These are phyloP conservation scores for Drosophila ustulata DNA, from an alignment of 2,888 invertebrate genomes.

Conservation along the genomic window DNA sequence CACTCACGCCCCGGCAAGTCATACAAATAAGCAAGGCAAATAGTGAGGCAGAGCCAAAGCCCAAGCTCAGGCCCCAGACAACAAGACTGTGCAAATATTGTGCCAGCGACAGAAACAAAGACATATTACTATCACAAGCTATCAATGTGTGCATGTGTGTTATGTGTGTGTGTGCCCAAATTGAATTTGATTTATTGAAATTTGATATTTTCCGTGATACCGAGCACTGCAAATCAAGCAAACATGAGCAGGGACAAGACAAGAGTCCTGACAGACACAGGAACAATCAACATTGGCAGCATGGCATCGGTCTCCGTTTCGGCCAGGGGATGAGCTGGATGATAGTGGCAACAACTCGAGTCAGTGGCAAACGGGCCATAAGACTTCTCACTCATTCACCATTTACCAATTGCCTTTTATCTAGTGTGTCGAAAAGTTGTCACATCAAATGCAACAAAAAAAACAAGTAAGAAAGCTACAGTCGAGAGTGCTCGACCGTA, in stretches of 20 bases:
- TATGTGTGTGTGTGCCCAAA: conserved; percentile 66
- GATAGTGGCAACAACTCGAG: conserved; percentile 30
- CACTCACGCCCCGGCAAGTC: conserved; percentile 48
- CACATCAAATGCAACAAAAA: background rate
- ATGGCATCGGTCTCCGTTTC: background rate
- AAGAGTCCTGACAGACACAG: conserved; percentile 38
- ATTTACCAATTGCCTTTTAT: conserved; percentile 60
- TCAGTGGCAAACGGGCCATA: conserved; percentile 28
- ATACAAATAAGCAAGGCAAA: conserved; percentile 69
- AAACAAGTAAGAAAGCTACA: no score
- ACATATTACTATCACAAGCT: conserved; percentile 69
- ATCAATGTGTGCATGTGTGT: conserved; percentile 35
- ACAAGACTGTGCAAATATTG: conserved; percentile 78
- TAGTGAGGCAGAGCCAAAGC: conserved; percentile 52
- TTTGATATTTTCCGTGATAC: conserved; percentile 82
- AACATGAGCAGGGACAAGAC: conserved; percentile 62
- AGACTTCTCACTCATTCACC: conserved; percentile 60
- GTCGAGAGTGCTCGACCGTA: no score
- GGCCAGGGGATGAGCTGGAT: background rate
- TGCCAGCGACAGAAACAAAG: conserved; percentile 76
- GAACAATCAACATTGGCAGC: conserved; percentile 70
- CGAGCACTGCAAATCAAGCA: conserved; percentile 78
- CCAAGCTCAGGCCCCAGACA: conserved; percentile 36
- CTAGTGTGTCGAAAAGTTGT: conserved; percentile 10
- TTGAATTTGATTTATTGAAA: conserved; percentile 84